Evolutionary conservation across 2,113 vertebrate genomes (phyloP).

Genomic region (Dasyprocta punctata): DNA sequence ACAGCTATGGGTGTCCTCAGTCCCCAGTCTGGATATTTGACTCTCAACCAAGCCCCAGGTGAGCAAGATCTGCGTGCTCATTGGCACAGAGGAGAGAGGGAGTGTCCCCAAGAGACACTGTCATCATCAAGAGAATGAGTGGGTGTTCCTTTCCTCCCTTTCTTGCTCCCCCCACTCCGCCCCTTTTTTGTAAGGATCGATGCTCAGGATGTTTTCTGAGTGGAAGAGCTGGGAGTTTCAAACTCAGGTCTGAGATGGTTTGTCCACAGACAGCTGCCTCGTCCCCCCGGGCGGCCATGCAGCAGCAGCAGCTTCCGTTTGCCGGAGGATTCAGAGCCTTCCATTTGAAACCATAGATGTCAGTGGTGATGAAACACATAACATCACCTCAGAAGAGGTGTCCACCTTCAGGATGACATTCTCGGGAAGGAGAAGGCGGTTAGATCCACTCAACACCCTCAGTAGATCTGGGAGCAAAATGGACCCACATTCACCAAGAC

Average conservation of each 20-base stretch:
- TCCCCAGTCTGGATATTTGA: not conserved
- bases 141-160: not conserved
- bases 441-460: not conserved
- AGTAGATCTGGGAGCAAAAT: too few species aligned
- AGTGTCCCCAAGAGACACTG: not conserved
- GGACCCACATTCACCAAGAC: not conserved
- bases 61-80: not conserved
- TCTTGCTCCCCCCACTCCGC: rapidly evolving
- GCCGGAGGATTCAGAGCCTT: not conserved
- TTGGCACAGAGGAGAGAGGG: not conserved
- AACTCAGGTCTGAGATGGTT: not conserved
- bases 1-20: rapidly evolving
- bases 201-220: not conserved
- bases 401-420: not conserved
- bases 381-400: not conserved
- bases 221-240: not conserved
- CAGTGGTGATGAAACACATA: not conserved
- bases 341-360: not conserved
- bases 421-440: not conserved
- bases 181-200: not conserved
- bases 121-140: not conserved
- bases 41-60: not conserved
- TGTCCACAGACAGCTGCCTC: not conserved
- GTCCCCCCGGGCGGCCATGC: not conserved
- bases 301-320: not conserved